Conservation (phyloP, 30 jellyfish, hydroid and myxozoan genomes). For the Hydractinia symbiolongicarpus region DNA sequence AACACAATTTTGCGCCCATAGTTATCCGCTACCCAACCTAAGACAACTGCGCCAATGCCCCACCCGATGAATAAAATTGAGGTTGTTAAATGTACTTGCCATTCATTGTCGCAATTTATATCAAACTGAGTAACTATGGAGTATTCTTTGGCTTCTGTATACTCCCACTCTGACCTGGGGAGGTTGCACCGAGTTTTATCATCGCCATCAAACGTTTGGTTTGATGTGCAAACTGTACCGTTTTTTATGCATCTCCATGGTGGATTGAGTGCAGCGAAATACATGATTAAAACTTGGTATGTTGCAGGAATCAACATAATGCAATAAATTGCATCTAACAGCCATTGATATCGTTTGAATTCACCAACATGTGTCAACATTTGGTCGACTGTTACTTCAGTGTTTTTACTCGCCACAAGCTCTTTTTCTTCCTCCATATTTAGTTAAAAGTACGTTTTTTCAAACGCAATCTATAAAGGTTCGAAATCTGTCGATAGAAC, state of each 20-base stretch:
- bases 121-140: conserved; percentile 56
- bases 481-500: too few species aligned
- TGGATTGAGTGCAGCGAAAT: conserved; percentile 62
- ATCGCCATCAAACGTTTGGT: conserved; percentile 19
- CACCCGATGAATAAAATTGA: conserved; percentile 56
- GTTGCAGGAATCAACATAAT: conserved; percentile 51
- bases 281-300: conserved; percentile 57
- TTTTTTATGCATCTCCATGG: conserved; percentile 66
- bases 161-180: conserved; percentile 61
- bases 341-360: conserved; percentile 50
- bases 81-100: conserved; percentile 38
- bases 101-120: conserved; percentile 44
- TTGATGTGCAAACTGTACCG: conserved; percentile 47
- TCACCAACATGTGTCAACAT: conserved; percentile 57
- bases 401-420: not conserved
- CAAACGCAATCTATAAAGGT: not conserved
- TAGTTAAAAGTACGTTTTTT: not conserved
- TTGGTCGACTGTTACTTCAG: conserved; percentile 16
- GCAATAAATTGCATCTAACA: conserved; percentile 40
- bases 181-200: conserved; percentile 10
- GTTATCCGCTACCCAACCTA: conserved; percentile 69
- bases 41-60: conserved; percentile 68
- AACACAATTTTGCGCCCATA: conserved; percentile 71
- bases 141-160: conserved; percentile 17
- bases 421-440: conserved; percentile 2